Percentiles rank a stretch among this genome's conserved stretches.
Evolutionary conservation across 2,888 invertebrate genomes (phyloP).

Genomic region (Tachina grossa): DNA sequence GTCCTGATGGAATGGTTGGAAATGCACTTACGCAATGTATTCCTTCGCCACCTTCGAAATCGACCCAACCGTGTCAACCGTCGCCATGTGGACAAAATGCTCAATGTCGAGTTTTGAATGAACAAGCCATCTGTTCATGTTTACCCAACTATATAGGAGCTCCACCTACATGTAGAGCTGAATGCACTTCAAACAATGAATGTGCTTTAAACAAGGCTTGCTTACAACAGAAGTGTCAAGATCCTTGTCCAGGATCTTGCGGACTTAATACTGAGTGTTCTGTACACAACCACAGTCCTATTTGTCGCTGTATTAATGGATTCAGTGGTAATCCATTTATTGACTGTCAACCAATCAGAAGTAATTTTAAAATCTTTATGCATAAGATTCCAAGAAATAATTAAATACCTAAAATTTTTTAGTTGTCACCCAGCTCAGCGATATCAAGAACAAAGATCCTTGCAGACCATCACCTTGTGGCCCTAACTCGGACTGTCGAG

Average conservation of each 20-base stretch:
- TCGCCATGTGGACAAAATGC: conserved; percentile 90
- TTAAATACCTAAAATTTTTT: conserved; percentile 50
- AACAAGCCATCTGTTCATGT: conserved; percentile 88
- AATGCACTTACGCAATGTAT: conserved; percentile 87
- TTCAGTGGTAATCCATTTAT: conserved; percentile 82
- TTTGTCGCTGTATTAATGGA: conserved; percentile 87
- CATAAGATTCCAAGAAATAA: background rate
- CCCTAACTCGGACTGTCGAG: conserved; percentile 88
- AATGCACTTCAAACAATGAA: conserved; percentile 88
- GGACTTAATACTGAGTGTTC: conserved; percentile 89
- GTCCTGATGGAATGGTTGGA: conserved; percentile 87
- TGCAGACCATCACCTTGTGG: conserved; percentile 92
- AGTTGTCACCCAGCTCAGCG: conserved; percentile 76
- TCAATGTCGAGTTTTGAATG: conserved; percentile 86
- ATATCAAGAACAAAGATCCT: conserved; percentile 83
- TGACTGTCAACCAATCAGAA: conserved; percentile 83
- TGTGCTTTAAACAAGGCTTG: conserved; percentile 87
- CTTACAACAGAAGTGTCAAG: conserved; percentile 87
- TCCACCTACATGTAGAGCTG: conserved; percentile 89
- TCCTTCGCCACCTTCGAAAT: conserved; percentile 81
- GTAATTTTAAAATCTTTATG: conserved; percentile 66
- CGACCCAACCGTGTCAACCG: conserved; percentile 85
- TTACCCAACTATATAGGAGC: conserved; percentile 87
- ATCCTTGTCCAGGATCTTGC: conserved; percentile 90
- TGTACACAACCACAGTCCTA: conserved; percentile 89